A percentile compares a stretch with the other conserved stretches of the same genome.
These are phyloP conservation scores for Lucilia sericata DNA, from an alignment of 1,140 invertebrate species.

Conservation along the genomic window DNA sequence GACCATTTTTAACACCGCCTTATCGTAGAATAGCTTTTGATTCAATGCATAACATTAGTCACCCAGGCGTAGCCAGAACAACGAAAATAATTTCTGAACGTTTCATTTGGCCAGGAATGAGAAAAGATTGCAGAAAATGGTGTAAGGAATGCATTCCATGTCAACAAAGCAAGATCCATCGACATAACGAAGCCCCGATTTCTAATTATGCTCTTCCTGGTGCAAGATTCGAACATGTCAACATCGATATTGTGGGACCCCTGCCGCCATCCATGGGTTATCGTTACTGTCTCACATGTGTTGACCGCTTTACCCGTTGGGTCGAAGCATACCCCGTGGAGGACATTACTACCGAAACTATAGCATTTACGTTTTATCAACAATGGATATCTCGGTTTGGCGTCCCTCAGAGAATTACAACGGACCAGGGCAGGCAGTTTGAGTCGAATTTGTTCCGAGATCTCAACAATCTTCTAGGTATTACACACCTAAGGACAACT, in stretches of 20 bases:
- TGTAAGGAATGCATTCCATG: background rate
- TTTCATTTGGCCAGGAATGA: constrained; percentile 21
- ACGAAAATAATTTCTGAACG: constrained; percentile 1
- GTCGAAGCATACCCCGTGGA: constrained; percentile 54
- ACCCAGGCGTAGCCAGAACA: constrained; percentile 16
- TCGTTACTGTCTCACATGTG: constrained; percentile 51
- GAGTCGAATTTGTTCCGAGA: constrained; percentile 52
- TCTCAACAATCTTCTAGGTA: constrained; percentile 51
- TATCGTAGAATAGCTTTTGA: no score
- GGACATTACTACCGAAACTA: constrained; percentile 60
- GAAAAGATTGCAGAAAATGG: constrained; percentile 14
- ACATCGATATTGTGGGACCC: background rate
- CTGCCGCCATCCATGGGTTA: constrained; percentile 30
- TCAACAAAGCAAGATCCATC: constrained; percentile 41
- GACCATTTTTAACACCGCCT: background rate
- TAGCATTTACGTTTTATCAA: constrained; percentile 58
- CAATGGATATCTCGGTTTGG: constrained; percentile 65
- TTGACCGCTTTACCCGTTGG: constrained; percentile 60
- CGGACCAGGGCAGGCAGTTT: constrained; percentile 61
- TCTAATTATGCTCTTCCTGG: background rate
- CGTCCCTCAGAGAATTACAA: constrained; percentile 59
- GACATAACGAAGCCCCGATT: constrained; percentile 15
- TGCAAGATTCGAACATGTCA: background rate
- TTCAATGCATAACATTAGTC: constrained; percentile 31
- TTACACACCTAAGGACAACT: constrained; percentile 58